These are phyloP conservation scores for Acleris cristana DNA, from an alignment of 2,888 invertebrate species.

Conservation along the genomic window DNA sequence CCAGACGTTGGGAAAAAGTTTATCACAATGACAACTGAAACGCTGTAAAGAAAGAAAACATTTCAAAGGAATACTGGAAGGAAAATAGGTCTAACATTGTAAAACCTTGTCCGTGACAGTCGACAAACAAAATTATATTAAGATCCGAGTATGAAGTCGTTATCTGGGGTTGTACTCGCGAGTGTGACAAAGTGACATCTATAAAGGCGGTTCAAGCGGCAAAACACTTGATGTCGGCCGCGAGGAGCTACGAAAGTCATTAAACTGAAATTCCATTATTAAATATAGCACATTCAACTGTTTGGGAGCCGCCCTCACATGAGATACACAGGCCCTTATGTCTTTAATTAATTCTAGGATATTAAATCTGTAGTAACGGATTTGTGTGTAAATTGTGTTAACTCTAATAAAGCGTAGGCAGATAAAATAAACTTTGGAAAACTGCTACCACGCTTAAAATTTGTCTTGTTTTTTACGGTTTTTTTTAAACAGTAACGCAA, in stretches of 20 bases:
- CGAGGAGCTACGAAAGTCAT: constrained; percentile 56
- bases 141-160: constrained; percentile 62
- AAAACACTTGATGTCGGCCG: constrained; percentile 65
- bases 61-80: constrained; percentile 27
- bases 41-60: constrained; percentile 19
- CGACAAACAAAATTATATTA: constrained; percentile 50
- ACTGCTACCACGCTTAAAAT: no score
- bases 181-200: constrained; percentile 74
- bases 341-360: constrained; percentile 29
- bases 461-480: no score
- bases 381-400: constrained; percentile 17
- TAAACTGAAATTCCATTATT: constrained; percentile 37
- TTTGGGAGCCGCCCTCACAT: constrained; percentile 14
- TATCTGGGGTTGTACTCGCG: constrained; percentile 63
- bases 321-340: constrained; percentile 16
- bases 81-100: constrained; percentile 32
- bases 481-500: background rate
- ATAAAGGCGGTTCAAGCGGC: constrained; percentile 68
- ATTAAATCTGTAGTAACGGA: constrained; percentile 24
- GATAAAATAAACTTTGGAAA: no score
- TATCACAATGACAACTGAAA: constrained; percentile 20
- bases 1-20: constrained; percentile 15
- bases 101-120: constrained; percentile 46
- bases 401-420: no score
- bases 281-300: constrained; percentile 31